Base-by-base conservation (phyloP, 2,888 invertebrate genomes). In the Sphaerophoria rueppellii region DNA sequence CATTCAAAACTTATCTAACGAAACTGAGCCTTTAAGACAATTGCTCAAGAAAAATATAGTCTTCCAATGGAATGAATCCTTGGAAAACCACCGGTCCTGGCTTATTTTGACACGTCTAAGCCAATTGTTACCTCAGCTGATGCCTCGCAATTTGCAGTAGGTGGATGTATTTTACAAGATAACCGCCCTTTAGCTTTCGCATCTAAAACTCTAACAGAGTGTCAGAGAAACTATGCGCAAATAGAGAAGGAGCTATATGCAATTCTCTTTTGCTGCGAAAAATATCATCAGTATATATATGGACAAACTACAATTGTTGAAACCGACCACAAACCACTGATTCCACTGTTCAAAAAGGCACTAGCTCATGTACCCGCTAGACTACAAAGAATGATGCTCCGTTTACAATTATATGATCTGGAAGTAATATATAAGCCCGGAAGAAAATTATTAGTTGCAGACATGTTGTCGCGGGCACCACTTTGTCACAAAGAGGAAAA, bases 161-260 rank as follows among this genome's bases (percentile, higher is more conserved):
- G 71, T n/a, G 75, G 70, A 6, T 72, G 60, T 46, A 6, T 76
- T 14, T 16, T 69, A 24, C 69, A 69, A 52, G 50, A 69, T 32
- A 69, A 52, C 12, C 58, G 69, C 48, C 60, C 60, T 11, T 37
- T 76, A 16, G 69, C 61, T 2, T 70, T 69, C 37, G 61, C 80
- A 14, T 86, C 83, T 11, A 77, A 73, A n/a, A 82, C 80, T 40
- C 75, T 86, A 43, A 77, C 83, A 34, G 60, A 76, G 11, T 37
- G 78, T 7, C 80, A 87, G 37, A 61, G 55, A 24, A 87, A 87
- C 61, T 87, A 87, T 79, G 82, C 87, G 1, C 81, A 86, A 65
- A 87, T 86, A 43, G 85, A 87, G 24, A 87, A 88, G 43, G 85
- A 87, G 63, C 52, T 87, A 0, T 80, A 87, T 57, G 79, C 87